Percentiles rank a stretch among this genome's conserved stretches.
Conservation (phyloP, 1,140 invertebrate species). For the Drosophila funebris region DNA sequence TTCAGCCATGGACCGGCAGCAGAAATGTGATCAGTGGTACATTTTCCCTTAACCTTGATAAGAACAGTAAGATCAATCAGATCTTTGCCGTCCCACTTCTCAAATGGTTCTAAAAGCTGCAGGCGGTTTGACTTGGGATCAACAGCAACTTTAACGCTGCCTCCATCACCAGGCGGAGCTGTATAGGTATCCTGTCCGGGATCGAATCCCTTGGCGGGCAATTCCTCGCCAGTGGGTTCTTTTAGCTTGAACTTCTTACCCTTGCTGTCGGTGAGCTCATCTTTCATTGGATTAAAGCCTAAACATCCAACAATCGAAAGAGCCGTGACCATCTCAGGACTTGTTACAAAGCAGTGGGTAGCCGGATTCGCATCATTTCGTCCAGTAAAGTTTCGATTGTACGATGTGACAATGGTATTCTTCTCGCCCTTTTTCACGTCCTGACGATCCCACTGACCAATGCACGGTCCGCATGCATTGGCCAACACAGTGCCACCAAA, state of each 20-base stretch:
- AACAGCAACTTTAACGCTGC: conserved; percentile 90
- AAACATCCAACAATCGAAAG: conserved; percentile 95
- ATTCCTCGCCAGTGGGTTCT: conserved; percentile 94
- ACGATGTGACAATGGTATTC: conserved; percentile 99
- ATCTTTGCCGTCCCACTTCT: conserved; percentile 98
- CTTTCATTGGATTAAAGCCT: conserved; percentile 96
- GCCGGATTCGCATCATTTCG: conserved; percentile 99
- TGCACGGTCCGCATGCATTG: conserved; percentile 99
- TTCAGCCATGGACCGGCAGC: conserved; percentile 99
- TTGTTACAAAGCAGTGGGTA: conserved; percentile 99
- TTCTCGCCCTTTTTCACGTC: conserved; percentile 99
- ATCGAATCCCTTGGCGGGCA: conserved; percentile 97
- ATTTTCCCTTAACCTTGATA: conserved; percentile 99
- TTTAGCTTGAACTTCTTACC: conserved; percentile 97
- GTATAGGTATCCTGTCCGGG: conserved; percentile 98
- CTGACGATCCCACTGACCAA: conserved; percentile 99
- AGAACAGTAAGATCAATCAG: conserved; percentile 94
- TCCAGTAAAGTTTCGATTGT: conserved; percentile 99
- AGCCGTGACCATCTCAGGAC: conserved; percentile 98
- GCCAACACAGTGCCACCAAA: conserved; percentile 93
- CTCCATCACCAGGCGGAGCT: conserved; percentile 88
- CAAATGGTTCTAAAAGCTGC: conserved; percentile 96
- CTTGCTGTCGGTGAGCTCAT: conserved; percentile 90
- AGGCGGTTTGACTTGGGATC: conserved; percentile 95
- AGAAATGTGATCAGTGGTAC: conserved; percentile 99